Conservation (phyloP, 2,797 vertebrate species). For the Acanthiza pusilla region DNA sequence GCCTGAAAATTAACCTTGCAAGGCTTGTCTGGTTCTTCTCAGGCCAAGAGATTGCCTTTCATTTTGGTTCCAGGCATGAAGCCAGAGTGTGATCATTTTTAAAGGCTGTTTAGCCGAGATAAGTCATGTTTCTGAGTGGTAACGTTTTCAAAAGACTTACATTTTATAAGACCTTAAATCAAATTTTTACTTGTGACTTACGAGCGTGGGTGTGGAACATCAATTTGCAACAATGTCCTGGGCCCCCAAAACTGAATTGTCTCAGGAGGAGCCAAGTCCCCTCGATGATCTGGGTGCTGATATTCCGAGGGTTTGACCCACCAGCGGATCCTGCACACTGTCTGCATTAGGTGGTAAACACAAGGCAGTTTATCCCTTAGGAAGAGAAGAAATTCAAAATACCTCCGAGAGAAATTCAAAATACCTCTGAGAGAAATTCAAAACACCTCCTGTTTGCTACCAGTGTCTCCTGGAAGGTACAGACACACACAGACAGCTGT, state of each 20-base stretch:
- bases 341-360: not conserved
- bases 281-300: not conserved
- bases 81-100: not conserved
- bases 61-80: not conserved
- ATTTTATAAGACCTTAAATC: not conserved
- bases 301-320: not conserved
- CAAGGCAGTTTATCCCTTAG: not conserved
- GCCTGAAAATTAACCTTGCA: not conserved
- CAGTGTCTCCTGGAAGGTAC: not conserved
- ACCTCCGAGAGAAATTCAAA: not conserved
- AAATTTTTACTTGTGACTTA: not conserved
- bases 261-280: not conserved
- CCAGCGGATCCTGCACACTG: not conserved
- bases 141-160: not conserved
- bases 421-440: not conserved
- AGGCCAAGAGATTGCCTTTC: not conserved
- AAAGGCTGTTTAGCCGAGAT: constrained; percentile 13
- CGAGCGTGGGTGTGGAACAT: accelerated
- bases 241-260: not conserved
- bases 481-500: not conserved
- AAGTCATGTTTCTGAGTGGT: constrained; percentile 3
- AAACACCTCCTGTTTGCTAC: not conserved
- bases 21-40: not conserved
- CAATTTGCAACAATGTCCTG: not conserved
- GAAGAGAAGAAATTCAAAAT: not conserved